Conservation (phyloP, 1,140 invertebrate species). For the Eufriesea mexicana region DNA sequence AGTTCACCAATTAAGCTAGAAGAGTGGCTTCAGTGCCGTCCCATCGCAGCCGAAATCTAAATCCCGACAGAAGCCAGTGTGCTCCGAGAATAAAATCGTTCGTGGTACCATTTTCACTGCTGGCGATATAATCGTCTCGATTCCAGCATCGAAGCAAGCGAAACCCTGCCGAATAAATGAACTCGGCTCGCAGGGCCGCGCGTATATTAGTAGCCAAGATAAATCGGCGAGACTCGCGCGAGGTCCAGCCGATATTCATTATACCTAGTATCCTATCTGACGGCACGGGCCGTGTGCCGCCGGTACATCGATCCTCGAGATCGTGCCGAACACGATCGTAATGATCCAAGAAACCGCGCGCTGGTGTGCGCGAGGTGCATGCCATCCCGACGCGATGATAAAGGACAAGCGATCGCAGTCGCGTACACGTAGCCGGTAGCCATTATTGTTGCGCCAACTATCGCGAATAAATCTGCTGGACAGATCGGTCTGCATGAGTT, state of each 20-base stretch:
- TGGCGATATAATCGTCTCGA: background rate
- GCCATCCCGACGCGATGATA: conserved; percentile 56
- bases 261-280: conserved; percentile 36
- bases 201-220: conserved; percentile 30
- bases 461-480: conserved; percentile 65
- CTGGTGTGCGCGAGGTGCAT: conserved; percentile 30
- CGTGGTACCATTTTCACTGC: background rate
- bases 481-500: conserved; percentile 66
- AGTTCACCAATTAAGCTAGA: too few relatives aligned
- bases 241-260: conserved; percentile 50
- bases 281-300: conserved; percentile 5
- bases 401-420: conserved; percentile 44
- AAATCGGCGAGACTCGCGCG: conserved; percentile 36
- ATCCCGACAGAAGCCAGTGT: too few relatives aligned
- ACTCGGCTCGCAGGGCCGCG: background rate
- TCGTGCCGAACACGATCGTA: conserved; percentile 55
- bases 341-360: conserved; percentile 50
- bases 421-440: conserved; percentile 45
- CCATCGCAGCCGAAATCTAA: too few relatives aligned
- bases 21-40: too few relatives aligned
- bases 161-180: background rate
- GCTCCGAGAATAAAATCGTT: background rate
- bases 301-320: conserved; percentile 54
- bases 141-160: conserved; percentile 10
- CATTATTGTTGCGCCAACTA: conserved; percentile 57